These are phyloP conservation scores for Tragulus kanchil DNA, from an alignment of 2,113 vertebrate species.

Conservation along the genomic window DNA sequence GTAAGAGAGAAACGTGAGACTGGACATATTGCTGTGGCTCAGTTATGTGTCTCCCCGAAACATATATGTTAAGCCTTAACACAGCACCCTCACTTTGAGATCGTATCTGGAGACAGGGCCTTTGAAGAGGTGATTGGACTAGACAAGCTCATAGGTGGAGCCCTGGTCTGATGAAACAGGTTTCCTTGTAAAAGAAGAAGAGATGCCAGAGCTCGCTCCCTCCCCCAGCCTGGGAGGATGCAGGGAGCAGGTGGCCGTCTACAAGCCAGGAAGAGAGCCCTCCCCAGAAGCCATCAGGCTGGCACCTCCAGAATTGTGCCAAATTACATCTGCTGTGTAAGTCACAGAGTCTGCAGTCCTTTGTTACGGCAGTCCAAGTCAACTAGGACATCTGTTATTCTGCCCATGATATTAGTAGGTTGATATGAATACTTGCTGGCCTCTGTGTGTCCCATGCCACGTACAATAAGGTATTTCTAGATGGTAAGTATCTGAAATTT, in stretches of 20 bases:
- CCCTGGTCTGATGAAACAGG: not conserved
- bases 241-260: fast-evolving
- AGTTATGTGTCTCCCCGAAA: not conserved
- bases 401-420: not conserved
- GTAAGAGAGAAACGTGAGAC: not conserved
- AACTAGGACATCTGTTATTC: not conserved
- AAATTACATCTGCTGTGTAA: not conserved
- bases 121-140: not conserved
- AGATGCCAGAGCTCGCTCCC: not conserved
- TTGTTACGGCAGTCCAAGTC: not conserved
- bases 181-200: not conserved
- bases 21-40: fast-evolving
- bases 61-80: not conserved
- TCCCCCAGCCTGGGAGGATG: fast-evolving
- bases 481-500: not conserved
- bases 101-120: not conserved
- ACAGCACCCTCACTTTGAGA: fast-evolving
- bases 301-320: not conserved
- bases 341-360: not conserved
- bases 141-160: not conserved
- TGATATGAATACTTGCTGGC: not conserved
- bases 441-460: not conserved
- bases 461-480: not conserved
- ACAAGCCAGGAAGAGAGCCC: not conserved
- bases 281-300: not conserved